Base-by-base conservation (phyloP, 2,797 vertebrate species). In the Pampus argenteus region DNA sequence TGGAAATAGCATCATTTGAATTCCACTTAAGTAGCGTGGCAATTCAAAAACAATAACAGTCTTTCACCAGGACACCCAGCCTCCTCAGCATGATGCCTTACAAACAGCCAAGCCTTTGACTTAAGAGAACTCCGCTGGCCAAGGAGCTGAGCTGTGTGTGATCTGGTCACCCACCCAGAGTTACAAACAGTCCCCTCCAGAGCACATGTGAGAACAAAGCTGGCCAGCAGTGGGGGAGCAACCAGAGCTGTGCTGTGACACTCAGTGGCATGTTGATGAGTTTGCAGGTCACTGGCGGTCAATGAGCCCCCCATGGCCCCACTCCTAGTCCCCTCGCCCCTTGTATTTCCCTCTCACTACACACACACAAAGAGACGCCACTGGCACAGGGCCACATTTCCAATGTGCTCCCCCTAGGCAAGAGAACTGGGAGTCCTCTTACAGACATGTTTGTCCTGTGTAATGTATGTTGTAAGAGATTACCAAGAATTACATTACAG, bases 201-300 rank as follows among this genome's bases (percentile, higher is more conserved):
- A 81, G 85, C 51, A 23, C 87, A 89, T 85, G 76, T 81, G 81
- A 86, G 88, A 90, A 90, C 89, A 89, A 91, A 90, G 88, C 78
- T 38, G 82, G 70, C 71, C 79, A 52, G 65, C 89, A 85, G 86
- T 85, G 86, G 86, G 87, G 86, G 89, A 86, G 89, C 84, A 86
- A 76, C 76, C 76, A 71, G 81, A 87, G 85, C 85, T 91, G 84
- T 76, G 76, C 90, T 90, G 82, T 91, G 89, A 87, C 91, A 92
- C 88, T 89, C 90, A 86, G 93, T 92, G 93, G 92, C 93, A 93
- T 94, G 93, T 92, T 91, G 91, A 94, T 94, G 91, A 94, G 92
- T 91, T 94, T 93, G 86, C 87, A 92, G 93, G 93, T 95, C 94
- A 94, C 76, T 84, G 87, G 83, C 76, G 89, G 91, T 86, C 92